Conservation (phyloP, 2,113 vertebrate species). For the Fulica atra region DNA sequence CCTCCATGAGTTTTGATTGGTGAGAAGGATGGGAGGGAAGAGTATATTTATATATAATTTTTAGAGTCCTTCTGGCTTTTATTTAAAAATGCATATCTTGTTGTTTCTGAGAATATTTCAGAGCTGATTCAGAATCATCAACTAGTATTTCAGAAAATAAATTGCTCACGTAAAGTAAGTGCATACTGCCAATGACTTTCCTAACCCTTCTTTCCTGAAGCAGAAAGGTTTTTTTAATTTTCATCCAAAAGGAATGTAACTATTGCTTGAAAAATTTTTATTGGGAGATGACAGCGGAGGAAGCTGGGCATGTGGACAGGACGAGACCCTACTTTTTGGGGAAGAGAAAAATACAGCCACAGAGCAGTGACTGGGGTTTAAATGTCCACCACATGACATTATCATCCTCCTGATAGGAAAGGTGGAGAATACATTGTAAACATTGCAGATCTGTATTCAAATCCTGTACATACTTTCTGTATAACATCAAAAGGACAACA, state of each 20-base stretch:
- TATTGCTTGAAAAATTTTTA: not conserved
- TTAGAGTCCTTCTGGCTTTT: not conserved
- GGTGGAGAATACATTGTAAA: not conserved
- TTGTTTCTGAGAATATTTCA: not conserved
- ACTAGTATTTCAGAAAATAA: not conserved
- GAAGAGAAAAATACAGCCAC: not conserved
- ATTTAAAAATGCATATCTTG: not conserved
- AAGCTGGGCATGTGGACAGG: not conserved
- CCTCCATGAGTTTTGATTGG: not conserved
- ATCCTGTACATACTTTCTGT: not conserved
- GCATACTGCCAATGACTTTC: not conserved
- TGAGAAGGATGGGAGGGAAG: not conserved
- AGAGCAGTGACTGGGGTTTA: not conserved
- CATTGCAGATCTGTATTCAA: not conserved
- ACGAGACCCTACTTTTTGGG: not conserved
- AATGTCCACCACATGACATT: not conserved
- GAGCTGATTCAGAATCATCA: not conserved
- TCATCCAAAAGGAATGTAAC: not conserved
- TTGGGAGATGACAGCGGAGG: not conserved
- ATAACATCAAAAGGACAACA: not conserved
- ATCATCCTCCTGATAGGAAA: not conserved
- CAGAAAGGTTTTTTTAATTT: not conserved
- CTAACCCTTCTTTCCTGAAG: not conserved
- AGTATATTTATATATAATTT: fast-evolving
- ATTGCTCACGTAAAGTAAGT: not conserved